phyloP scores from a whole-genome alignment of 2,888 invertebrate genomes.

The Laothoe populi region DNA sequence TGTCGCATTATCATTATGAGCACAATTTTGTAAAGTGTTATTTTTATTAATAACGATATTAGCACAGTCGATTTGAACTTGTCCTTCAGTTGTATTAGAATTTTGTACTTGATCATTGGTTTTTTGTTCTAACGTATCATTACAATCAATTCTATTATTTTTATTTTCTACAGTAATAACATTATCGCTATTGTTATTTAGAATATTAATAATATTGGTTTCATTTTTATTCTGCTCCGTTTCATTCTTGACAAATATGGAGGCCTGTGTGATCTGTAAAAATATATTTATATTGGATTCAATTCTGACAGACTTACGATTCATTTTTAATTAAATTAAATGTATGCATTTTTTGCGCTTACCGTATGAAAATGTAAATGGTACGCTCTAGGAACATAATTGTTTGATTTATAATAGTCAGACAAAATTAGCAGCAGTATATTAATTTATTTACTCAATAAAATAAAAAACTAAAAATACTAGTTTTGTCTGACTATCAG shows the following conservation, averaged over 20 bases:
- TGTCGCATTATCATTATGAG: conserved; percentile 16
- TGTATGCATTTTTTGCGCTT: background rate
- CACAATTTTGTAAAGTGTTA: conserved; percentile 7
- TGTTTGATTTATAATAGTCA: background rate
- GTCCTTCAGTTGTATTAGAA: conserved; percentile 10
- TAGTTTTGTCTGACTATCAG: conserved; percentile 1
- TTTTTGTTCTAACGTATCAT: conserved; percentile 32
- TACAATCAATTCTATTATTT: conserved; percentile 33
- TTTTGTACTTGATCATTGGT: conserved; percentile 25
- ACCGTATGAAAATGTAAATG: background rate
- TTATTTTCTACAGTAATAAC: conserved; percentile 30
- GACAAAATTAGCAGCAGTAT: background rate
- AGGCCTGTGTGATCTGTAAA: conserved; percentile 68
- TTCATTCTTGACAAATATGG: conserved; percentile 41
- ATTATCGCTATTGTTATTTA: conserved; percentile 34
- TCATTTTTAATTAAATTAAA: background rate
- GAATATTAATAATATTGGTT: conserved; percentile 25
- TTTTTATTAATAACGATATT: background rate
- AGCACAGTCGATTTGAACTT: background rate
- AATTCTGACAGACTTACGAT: background rate
- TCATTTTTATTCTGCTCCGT: conserved; percentile 36
- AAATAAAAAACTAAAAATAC: background rate
- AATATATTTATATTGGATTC: conserved; percentile 4
- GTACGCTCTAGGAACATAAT: background rate
- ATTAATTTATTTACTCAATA: too few relatives aligned